Evolutionary conservation across 2,113 vertebrate genomes (phyloP), one percentile per base, ranked within the genome.

Genomic region (Bos indicus): DNA sequence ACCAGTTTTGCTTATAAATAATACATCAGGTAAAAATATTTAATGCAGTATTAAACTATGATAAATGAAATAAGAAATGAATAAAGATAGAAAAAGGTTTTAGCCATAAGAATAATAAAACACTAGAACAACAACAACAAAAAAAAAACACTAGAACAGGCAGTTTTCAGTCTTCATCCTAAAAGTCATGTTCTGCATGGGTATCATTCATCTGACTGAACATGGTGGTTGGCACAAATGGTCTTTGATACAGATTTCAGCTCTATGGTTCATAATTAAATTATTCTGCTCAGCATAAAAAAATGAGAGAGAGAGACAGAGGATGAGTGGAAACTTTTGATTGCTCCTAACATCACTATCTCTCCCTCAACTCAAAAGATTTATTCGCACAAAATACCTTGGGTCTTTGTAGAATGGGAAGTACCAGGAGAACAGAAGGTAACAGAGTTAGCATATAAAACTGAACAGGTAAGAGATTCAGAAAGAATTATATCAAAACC

Each of bases 401-500:
- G 19, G 64, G 57, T 85, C 48, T 57, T 43, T n/a, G 28, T 6
- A 95, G 23, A 77, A 95, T 54, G 40, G 23, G 86, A 60, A 16
- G 67, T 33, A 91, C 19, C 56, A 90, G 43, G 36, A 54, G 26
- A 78, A 78, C 2, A 81, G 26, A 90, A 91, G 33, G 14, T 48
- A 87, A 36, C 51, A 78, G 33, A 71, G 13, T 67, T 71, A 83
- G 87, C 28, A 91, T 23, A 96, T 25, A 94, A 64, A 96, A 92
- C 23, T 59, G 46, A 95, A 15, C 84, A 95, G 64, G 91, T 77
- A 89, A 0, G 43, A 64, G 57, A 93, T 33, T 46, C 17, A 91
- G 82, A 93, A 97, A 93, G 64, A 78, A 78, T 33, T 84, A 23
- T 51, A 95, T 64, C 36, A 92, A 92, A 95, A 87, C 80, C 30